Evolutionary conservation across 2,888 invertebrate species (phyloP), one percentile per base, ranked within the genome.

Genomic region (Patella pellucida): DNA sequence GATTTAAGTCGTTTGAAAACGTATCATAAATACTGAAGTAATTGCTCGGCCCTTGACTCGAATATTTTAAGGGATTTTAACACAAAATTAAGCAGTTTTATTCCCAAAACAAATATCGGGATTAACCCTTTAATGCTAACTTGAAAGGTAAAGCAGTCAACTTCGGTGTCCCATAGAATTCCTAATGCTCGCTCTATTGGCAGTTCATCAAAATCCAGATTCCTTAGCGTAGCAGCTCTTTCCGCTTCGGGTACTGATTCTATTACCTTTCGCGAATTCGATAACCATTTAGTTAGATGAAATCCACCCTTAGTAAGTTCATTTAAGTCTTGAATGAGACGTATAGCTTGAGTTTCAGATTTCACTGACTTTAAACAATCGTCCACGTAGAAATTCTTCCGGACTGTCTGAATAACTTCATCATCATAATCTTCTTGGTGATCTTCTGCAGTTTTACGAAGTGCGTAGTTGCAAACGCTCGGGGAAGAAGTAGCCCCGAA

Each of bases 261-360:
- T 70, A 84, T 76, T 0, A 83, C 80, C 52, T 79, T 70, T 31
- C 72, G 70, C 31, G 70, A 69, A 54, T 79, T 79, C 3, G 75
- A 76, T 14, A 83, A 14, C 76, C 80, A 83, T 68, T 83, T 82
- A 51, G 76, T 70, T 2, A 84, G 67, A 11, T 74, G 31, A 23
- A 76, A 82, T 15, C 79, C 78, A 16, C 79, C 82, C 67, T 73
- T 41, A 15, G 50, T 2, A 12, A 68, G 9, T 1, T 19, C 31
- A 15, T 27, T 56, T 19, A 75, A 54, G 4, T 69, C 56, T 23
- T 68, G 16, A 2, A 70, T 27, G 11, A 67, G n/a, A 15, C 50
- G 1, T 16, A n/a, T 69, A n/a, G 69, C 68, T 52, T 72, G 62
- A 19, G 50, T 4, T 69, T 52, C 75, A 16, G 19, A 15, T n/a